phyloP scores from a whole-genome alignment of 2,113 vertebrate genomes.

The Gavialis gangeticus region DNA sequence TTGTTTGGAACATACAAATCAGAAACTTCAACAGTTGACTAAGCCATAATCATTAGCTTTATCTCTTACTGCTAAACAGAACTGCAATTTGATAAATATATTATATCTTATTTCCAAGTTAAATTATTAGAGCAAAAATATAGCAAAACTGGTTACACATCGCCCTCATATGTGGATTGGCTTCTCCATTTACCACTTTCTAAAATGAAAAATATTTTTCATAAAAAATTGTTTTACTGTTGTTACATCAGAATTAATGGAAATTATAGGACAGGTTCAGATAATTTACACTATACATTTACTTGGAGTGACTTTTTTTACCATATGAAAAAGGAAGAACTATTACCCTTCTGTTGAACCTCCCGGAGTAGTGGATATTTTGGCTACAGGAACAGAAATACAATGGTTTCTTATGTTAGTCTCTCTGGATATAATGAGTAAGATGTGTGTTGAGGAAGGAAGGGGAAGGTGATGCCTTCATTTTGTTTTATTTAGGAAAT shows the following conservation, averaged over 20 bases:
- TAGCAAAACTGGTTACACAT: not conserved
- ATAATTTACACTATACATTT: not conserved
- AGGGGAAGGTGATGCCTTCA: not conserved
- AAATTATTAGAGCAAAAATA: not conserved
- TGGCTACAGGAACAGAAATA: not conserved
- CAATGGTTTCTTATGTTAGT: not conserved
- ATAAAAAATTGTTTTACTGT: not conserved
- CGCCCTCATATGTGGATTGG: not conserved
- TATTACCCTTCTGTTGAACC: not conserved
- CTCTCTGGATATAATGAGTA: not conserved
- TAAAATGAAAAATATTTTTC: not conserved
- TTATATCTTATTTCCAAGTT: not conserved
- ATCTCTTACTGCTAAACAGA: not conserved
- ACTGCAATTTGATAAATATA: not conserved
- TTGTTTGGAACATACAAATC: not conserved
- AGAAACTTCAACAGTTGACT: not conserved
- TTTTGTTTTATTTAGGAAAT: constrained; percentile 21
- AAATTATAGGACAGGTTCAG: not conserved
- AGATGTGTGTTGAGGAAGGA: not conserved
- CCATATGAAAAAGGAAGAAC: not conserved
- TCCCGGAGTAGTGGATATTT: not conserved
- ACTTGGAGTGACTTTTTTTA: not conserved
- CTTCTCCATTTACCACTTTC: not conserved
- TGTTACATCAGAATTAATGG: not conserved
- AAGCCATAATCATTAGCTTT: accelerated